These are phyloP conservation scores for Meandrusa payeni DNA, from an alignment of 2,888 invertebrate species.

Conservation along the genomic window DNA sequence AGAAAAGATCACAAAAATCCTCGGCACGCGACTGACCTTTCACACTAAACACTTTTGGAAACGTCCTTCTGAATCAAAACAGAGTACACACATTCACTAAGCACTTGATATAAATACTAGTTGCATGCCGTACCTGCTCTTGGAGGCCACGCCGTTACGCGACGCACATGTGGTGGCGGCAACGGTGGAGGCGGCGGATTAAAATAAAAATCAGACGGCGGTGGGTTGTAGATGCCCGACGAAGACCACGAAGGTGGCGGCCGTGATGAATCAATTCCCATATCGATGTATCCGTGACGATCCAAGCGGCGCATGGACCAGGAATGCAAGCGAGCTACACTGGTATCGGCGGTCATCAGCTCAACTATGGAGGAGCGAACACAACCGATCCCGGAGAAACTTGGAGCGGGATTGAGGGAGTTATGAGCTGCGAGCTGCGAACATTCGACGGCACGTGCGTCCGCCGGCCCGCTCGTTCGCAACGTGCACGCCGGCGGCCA, in stretches of 20 bases:
- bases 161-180: slow-evolving; percentile 9
- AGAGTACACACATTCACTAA: too few relatives aligned
- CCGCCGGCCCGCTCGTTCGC: slow-evolving; percentile 57
- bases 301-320: slow-evolving; percentile 58
- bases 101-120: too few relatives aligned
- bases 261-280: slow-evolving; percentile 53
- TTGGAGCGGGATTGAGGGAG: slow-evolving; percentile 65
- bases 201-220: slow-evolving; percentile 17
- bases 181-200: slow-evolving; percentile 24
- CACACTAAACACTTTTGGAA: too few relatives aligned
- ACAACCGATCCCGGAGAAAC: slow-evolving; percentile 65
- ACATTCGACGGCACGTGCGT: slow-evolving; percentile 50
- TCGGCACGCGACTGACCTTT: too few relatives aligned
- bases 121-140: slow-evolving; percentile 4
- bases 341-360: slow-evolving; percentile 43
- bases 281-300: slow-evolving; percentile 80
- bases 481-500: slow-evolving; percentile 47
- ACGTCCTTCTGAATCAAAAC: too few relatives aligned
- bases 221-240: slow-evolving; percentile 32
- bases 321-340: slow-evolving; percentile 53
- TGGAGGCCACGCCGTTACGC: slow-evolving; percentile 1
- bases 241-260: slow-evolving; percentile 32
- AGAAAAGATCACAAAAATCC: too few relatives aligned
- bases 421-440: slow-evolving; percentile 4
- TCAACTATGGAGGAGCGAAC: slow-evolving; percentile 50